Conservation (phyloP, 1,140 invertebrate species). For the Leptinotarsa defecta region DNA sequence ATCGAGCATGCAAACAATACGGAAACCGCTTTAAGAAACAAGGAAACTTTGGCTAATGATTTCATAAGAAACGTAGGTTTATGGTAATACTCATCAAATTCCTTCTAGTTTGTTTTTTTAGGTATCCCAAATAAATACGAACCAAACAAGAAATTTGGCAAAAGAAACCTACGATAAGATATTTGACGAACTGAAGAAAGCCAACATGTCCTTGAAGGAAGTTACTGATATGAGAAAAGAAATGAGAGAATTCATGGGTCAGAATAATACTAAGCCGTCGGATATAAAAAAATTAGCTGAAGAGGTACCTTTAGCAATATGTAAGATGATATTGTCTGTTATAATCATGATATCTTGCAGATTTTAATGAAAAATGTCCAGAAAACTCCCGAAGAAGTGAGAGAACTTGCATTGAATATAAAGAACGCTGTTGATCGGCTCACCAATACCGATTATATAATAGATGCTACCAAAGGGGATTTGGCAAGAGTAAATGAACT, state of each 20-base stretch:
- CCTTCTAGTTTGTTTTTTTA: constrained; percentile 22
- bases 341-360: constrained; percentile 46
- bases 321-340: too few relatives aligned
- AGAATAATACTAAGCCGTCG: constrained; percentile 76
- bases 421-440: constrained; percentile 83
- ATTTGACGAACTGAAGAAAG: constrained; percentile 38
- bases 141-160: constrained; percentile 46
- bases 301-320: constrained; percentile 60
- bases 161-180: constrained; percentile 47
- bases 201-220: constrained; percentile 57
- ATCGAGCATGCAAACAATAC: constrained; percentile 84
- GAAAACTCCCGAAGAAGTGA: constrained; percentile 81
- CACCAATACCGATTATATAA: constrained; percentile 88
- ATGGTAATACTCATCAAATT: background rate
- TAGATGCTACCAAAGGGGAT: constrained; percentile 81
- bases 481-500: constrained; percentile 73
- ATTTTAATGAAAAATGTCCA: constrained; percentile 62
- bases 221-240: constrained; percentile 65
- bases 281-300: constrained; percentile 81
- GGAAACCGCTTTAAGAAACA: constrained; percentile 75
- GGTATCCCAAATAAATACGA: constrained; percentile 50
- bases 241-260: constrained; percentile 76
- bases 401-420: constrained; percentile 79
- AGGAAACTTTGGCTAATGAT: constrained; percentile 77
- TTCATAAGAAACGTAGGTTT: constrained; percentile 65